phyloP scores from a whole-genome alignment of 2,113 vertebrate genomes.

The Pleuronectes platessa region DNA sequence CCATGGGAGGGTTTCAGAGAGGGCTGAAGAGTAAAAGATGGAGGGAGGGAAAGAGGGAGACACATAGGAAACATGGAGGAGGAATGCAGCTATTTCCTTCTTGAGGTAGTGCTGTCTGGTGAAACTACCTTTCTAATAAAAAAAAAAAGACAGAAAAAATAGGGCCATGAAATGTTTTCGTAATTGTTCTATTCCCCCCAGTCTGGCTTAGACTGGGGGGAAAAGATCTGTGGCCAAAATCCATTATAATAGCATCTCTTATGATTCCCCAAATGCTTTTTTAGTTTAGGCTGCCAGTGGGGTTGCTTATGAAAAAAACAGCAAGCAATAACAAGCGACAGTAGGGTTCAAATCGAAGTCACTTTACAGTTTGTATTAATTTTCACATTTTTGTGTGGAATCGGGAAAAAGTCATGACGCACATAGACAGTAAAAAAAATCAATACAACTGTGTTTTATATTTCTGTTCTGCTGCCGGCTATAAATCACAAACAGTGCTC shows the following conservation, averaged over 20 bases:
- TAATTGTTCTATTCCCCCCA: slow-evolving; percentile 62
- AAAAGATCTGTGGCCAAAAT: slow-evolving; percentile 60
- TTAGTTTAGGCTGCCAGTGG: slow-evolving; percentile 59
- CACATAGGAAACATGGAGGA: slow-evolving; percentile 57
- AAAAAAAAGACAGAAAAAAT: slow-evolving; percentile 33
- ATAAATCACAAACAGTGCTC: slow-evolving; percentile 60
- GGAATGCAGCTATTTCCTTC: slow-evolving; percentile 59
- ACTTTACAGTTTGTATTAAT: slow-evolving; percentile 67
- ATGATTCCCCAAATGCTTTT: slow-evolving; percentile 67
- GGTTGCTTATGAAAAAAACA: slow-evolving; percentile 57
- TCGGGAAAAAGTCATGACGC: slow-evolving; percentile 63
- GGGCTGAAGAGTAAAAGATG: slow-evolving; percentile 83
- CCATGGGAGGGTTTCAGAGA: slow-evolving; percentile 80
- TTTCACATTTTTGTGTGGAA: slow-evolving; percentile 59
- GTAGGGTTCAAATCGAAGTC: slow-evolving; percentile 69
- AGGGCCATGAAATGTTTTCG: slow-evolving; percentile 54
- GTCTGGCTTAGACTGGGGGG: slow-evolving; percentile 40
- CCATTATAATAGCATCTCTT: slow-evolving; percentile 66
- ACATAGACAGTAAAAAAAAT: slow-evolving; percentile 58
- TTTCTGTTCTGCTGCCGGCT: slow-evolving; percentile 66
- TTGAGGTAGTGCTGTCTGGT: slow-evolving; percentile 54
- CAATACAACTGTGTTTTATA: slow-evolving; percentile 63
- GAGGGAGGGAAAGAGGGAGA: slow-evolving; percentile 77
- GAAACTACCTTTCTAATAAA: slow-evolving; percentile 45
- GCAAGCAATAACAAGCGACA: slow-evolving; percentile 57